Percentiles rank a stretch among this genome's conserved stretches.
phyloP scores from a whole-genome alignment of 2,797 vertebrate genomes.

The Antennarius maculatus region DNA sequence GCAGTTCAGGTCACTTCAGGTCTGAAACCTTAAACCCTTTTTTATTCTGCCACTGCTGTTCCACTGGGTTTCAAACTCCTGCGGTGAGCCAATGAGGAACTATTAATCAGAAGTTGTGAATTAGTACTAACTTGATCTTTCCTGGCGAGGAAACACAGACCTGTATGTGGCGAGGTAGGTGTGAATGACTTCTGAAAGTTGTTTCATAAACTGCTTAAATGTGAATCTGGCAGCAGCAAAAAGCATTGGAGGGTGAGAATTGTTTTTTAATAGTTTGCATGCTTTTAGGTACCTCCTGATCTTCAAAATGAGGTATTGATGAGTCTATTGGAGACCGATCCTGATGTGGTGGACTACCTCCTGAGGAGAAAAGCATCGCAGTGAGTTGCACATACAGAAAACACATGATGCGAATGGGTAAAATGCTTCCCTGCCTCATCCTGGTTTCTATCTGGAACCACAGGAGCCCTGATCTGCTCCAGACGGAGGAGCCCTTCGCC shows the following conservation, averaged over 20 bases:
- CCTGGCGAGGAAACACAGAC: slow-evolving; percentile 38
- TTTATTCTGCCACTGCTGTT: slow-evolving; percentile 43
- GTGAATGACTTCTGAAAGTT: slow-evolving; percentile 34
- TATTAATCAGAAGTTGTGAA: slow-evolving; percentile 51
- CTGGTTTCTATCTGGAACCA: background rate
- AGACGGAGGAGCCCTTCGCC: slow-evolving; percentile 83
- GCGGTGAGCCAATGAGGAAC: slow-evolving; percentile 52
- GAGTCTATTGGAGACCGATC: slow-evolving; percentile 93
- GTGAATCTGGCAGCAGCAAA: background rate
- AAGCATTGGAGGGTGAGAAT: slow-evolving; percentile 2
- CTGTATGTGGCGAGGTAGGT: slow-evolving; percentile 30
- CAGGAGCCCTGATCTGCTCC: slow-evolving; percentile 90
- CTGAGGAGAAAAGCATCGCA: slow-evolving; percentile 94
- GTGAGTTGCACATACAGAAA: slow-evolving; percentile 62
- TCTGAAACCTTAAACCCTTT: slow-evolving; percentile 55
- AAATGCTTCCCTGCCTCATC: background rate
- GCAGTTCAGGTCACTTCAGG: slow-evolving; percentile 48
- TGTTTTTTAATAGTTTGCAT: background rate
- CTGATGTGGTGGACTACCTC: slow-evolving; percentile 95
- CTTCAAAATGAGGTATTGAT: slow-evolving; percentile 95
- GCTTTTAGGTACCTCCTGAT: slow-evolving; percentile 89
- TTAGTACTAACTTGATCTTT: slow-evolving; percentile 20
- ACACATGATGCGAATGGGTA: background rate
- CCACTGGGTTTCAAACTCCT: slow-evolving; percentile 58
- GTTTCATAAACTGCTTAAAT: slow-evolving; percentile 46